Evolutionary conservation across 2,888 invertebrate species (phyloP).

Genomic region (Drosophila neonasuta): DNA sequence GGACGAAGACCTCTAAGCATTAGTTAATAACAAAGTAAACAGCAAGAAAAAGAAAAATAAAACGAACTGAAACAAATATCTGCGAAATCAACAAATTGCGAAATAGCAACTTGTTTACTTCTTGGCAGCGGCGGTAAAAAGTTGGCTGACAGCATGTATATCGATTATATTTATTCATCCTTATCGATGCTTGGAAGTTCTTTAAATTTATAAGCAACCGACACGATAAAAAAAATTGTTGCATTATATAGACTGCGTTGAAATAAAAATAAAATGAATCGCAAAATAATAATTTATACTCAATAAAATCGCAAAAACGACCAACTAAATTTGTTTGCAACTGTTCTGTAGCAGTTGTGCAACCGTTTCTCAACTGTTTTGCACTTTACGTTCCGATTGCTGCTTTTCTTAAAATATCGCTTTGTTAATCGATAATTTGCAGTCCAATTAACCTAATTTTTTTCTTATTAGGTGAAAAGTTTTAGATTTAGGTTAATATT

Average conservation of each 20-base stretch:
- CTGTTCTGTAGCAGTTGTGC: not conserved
- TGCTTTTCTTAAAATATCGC: constrained; percentile 2
- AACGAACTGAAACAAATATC: constrained; percentile 83
- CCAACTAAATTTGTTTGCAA: not conserved
- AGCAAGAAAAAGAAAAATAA: constrained; percentile 8
- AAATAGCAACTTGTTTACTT: no score
- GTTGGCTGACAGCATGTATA: no score
- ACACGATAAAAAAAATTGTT: no score
- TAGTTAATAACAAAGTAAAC: constrained; percentile 44
- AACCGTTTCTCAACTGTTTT: constrained; percentile 16
- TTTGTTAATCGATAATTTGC: constrained; percentile 51
- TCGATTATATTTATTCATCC: no score
- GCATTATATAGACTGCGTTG: no score
- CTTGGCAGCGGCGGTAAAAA: no score
- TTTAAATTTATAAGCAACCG: no score
- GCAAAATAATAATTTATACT: no score
- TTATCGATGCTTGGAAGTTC: no score
- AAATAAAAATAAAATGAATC: no score
- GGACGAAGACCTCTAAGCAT: constrained; percentile 94
- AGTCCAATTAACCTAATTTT: constrained; percentile 55
- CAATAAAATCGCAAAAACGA: no score
- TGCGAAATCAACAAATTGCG: no score
- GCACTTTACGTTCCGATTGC: not conserved
- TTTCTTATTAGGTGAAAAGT: constrained; percentile 59
- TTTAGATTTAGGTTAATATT: constrained; percentile 63